Conservation (phyloP, 2,113 vertebrate genomes). For the Pungitius pungitius region DNA sequence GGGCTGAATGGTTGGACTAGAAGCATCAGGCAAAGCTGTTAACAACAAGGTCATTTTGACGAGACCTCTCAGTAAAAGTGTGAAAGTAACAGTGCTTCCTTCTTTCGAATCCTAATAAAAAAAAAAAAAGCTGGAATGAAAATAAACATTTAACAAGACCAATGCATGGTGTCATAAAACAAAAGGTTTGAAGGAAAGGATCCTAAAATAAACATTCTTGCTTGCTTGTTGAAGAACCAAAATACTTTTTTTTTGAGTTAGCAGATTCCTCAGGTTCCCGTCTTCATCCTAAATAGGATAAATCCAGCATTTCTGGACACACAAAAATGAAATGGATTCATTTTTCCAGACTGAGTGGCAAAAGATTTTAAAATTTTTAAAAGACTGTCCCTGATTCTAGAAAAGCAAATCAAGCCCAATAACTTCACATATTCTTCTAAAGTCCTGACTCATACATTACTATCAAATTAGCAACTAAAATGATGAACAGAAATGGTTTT, state of each 20-base stretch:
- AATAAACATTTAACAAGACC: background rate
- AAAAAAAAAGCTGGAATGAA: no score
- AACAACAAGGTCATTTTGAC: background rate
- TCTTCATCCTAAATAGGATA: background rate
- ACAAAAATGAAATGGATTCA: background rate
- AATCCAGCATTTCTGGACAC: background rate
- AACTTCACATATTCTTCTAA: conserved; percentile 15
- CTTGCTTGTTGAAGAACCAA: background rate
- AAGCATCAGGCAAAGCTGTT: background rate
- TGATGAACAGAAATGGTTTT: background rate
- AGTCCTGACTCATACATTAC: conserved; percentile 20
- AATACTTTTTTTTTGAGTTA: background rate
- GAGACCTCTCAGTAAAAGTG: background rate
- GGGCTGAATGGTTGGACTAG: background rate
- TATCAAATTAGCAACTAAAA: conserved; percentile 31
- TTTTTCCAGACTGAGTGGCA: background rate
- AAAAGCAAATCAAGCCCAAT: conserved; percentile 2
- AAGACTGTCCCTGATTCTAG: background rate
- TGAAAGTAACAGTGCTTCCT: background rate
- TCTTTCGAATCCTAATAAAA: background rate
- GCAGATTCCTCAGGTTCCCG: background rate
- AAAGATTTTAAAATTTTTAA: background rate
- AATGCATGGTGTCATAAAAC: background rate
- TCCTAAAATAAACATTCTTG: background rate
- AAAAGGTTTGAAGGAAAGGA: background rate